phyloP scores from a whole-genome alignment of 2,797 vertebrate genomes.

The Arnoldichthys spilopterus region DNA sequence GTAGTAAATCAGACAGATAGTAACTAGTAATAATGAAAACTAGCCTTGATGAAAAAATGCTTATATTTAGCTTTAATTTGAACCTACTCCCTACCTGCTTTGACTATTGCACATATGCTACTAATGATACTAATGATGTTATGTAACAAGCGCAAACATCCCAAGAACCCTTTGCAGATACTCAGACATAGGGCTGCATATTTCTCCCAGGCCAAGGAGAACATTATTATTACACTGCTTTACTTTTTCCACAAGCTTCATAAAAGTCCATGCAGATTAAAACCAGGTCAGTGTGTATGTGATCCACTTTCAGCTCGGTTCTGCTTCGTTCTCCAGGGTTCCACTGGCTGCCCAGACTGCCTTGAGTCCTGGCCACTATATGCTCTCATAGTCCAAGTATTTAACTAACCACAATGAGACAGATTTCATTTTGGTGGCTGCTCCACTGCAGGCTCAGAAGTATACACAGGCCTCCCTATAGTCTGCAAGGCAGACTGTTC shows the following conservation, averaged over 20 bases:
- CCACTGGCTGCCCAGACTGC: constrained; percentile 71
- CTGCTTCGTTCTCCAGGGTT: constrained; percentile 64
- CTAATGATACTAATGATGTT: constrained; percentile 32
- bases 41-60: too few relatives aligned
- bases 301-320: constrained; percentile 39
- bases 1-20: too few relatives aligned
- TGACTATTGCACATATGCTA: constrained; percentile 7
- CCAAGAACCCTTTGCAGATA: constrained; percentile 42
- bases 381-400: constrained; percentile 78
- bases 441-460: constrained; percentile 75
- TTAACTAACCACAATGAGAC: constrained; percentile 78
- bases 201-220: constrained; percentile 43
- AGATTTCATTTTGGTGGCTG: constrained; percentile 79
- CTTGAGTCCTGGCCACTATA: constrained; percentile 77
- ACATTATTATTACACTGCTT: constrained; percentile 35
- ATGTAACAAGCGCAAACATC: constrained; percentile 27
- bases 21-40: too few relatives aligned
- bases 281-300: constrained; percentile 63
- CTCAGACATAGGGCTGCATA: constrained; percentile 46
- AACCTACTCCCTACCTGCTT: neutral
- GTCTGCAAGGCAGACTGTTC: constrained; percentile 67
- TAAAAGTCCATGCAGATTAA: constrained; percentile 56
- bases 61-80: neutral
- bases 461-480: constrained; percentile 65
- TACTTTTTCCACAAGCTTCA: constrained; percentile 40